These are phyloP conservation scores for Phalacrocorax pelagicus DNA, from an alignment of 2,113 vertebrate species.

Conservation along the genomic window DNA sequence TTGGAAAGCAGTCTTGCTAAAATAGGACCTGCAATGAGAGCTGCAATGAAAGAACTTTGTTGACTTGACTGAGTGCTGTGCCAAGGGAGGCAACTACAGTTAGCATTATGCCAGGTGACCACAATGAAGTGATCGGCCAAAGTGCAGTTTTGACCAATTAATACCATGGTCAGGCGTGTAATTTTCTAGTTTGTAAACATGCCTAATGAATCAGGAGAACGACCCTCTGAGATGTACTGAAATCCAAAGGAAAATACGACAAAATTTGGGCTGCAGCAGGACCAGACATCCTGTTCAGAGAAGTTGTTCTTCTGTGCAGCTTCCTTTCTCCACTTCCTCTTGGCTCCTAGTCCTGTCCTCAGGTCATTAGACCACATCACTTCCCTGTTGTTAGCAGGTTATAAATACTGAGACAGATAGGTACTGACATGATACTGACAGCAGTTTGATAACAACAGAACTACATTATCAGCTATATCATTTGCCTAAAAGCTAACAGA, in stretches of 20 bases:
- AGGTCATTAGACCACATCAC: slow-evolving; percentile 47
- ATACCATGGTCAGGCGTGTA: background rate
- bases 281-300: slow-evolving; percentile 64
- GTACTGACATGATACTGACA: background rate
- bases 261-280: slow-evolving; percentile 32
- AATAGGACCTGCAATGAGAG: background rate
- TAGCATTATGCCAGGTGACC: background rate
- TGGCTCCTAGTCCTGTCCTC: slow-evolving; percentile 46
- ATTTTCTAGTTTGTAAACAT: background rate
- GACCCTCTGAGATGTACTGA: slow-evolving; percentile 31
- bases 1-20: background rate
- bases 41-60: background rate
- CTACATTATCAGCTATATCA: background rate
- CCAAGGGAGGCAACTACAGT: background rate
- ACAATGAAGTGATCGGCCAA: background rate
- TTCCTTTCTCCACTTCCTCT: slow-evolving; percentile 65
- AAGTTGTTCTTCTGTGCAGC: slow-evolving; percentile 53
- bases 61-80: background rate
- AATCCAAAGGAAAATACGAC: slow-evolving; percentile 33
- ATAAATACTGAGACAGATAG: slow-evolving; percentile 46
- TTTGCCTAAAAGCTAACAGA: background rate
- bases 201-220: background rate
- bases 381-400: slow-evolving; percentile 45
- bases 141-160: background rate
- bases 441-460: background rate